A percentile compares a stretch with the other conserved stretches of the same genome.
Evolutionary conservation across 2,888 invertebrate species (phyloP).

Genomic region (Tubulanus polymorphus): DNA sequence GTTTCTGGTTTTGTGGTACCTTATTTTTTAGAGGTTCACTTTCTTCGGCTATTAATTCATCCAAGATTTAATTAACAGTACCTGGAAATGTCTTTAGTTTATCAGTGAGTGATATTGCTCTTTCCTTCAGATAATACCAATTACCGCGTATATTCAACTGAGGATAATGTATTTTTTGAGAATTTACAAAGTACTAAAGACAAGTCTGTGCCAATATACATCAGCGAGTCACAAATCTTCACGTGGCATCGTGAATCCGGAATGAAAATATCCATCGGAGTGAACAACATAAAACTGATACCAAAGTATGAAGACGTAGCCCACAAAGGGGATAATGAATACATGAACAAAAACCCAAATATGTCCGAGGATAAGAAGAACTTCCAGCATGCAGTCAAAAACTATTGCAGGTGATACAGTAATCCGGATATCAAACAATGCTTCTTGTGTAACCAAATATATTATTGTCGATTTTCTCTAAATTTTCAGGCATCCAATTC

Average conservation of each 20-base stretch:
- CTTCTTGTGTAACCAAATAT: background rate
- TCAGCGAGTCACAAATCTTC: slow-evolving; percentile 39
- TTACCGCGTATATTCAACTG: no score
- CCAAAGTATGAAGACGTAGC: slow-evolving; percentile 46
- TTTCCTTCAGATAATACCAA: no score
- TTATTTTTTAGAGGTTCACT: no score
- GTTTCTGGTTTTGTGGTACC: no score
- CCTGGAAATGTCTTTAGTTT: no score
- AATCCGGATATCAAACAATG: background rate
- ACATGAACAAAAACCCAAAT: slow-evolving; percentile 26
- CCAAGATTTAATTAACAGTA: no score
- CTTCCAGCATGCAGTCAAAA: slow-evolving; percentile 26
- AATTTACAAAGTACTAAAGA: slow-evolving; percentile 33
- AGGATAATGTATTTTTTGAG: slow-evolving; percentile 46
- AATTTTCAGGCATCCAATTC: slow-evolving; percentile 39
- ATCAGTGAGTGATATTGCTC: no score
- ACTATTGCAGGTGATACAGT: slow-evolving; percentile 43
- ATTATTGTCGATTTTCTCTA: background rate
- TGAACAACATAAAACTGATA: slow-evolving; percentile 39
- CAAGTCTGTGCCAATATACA: slow-evolving; percentile 35
- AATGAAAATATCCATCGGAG: slow-evolving; percentile 40
- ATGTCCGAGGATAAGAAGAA: slow-evolving; percentile 27
- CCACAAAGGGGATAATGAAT: slow-evolving; percentile 36
- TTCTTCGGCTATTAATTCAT: no score
- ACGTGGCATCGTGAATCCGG: slow-evolving; percentile 42